phyloP scores from a whole-genome alignment of 2,888 invertebrate genomes.

The Chaetoderma sp. region DNA sequence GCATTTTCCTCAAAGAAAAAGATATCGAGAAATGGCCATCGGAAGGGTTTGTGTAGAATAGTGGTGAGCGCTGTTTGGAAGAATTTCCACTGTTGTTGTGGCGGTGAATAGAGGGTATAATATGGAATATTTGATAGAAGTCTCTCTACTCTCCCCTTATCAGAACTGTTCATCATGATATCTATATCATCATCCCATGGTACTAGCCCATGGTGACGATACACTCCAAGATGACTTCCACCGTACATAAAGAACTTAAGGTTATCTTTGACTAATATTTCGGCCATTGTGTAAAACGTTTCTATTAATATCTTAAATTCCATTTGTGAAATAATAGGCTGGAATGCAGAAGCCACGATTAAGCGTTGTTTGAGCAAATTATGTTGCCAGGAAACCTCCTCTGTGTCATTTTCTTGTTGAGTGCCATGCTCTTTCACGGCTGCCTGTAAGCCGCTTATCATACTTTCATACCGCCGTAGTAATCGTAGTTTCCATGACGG shows the following conservation, averaged over 20 bases:
- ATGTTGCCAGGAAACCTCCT: too few relatives aligned
- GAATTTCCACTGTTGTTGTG: slow-evolving; percentile 45
- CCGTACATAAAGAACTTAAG: slow-evolving; percentile 44
- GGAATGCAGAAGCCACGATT: neutral
- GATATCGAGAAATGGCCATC: slow-evolving; percentile 55
- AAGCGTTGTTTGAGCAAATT: neutral
- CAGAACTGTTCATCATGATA: slow-evolving; percentile 37
- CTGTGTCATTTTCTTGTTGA: too few relatives aligned
- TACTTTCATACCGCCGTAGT: neutral
- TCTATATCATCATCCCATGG: slow-evolving; percentile 56
- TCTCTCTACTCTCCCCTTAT: slow-evolving; percentile 21
- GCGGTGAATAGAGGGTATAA: slow-evolving; percentile 28
- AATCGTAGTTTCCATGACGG: neutral
- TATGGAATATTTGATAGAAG: slow-evolving; percentile 28
- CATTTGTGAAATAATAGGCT: slow-evolving; percentile 7
- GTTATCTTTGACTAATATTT: slow-evolving; percentile 9
- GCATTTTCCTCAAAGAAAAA: slow-evolving; percentile 48
- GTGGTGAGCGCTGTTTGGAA: slow-evolving; percentile 33
- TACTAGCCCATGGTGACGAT: slow-evolving; percentile 46
- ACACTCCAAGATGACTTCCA: slow-evolving; percentile 45
- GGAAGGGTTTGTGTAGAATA: slow-evolving; percentile 34
- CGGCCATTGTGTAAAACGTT: slow-evolving; percentile 1
- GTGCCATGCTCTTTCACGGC: too few relatives aligned
- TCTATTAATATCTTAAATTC: neutral
- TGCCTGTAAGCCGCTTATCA: neutral